phyloP scores from a whole-genome alignment of 2,888 invertebrate species.

The Deladenus siricidicola region DNA sequence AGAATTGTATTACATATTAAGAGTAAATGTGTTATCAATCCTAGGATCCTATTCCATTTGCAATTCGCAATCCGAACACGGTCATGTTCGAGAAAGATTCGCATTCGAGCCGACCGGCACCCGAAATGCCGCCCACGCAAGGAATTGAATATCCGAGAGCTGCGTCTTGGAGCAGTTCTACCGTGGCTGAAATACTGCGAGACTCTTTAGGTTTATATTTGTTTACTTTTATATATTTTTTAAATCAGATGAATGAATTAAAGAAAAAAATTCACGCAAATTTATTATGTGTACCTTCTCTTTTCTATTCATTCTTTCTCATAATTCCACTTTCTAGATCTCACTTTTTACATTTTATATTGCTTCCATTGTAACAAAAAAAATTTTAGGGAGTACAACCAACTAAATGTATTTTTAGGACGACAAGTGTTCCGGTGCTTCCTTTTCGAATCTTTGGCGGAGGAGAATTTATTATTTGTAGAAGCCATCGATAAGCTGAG shows the following conservation, averaged over 20 bases:
- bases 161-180: slow-evolving; percentile 45
- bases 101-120: slow-evolving; percentile 22
- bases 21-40: too few relatives aligned
- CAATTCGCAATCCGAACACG: slow-evolving; percentile 12
- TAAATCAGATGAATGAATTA: too few relatives aligned
- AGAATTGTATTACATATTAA: too few relatives aligned
- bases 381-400: background rate
- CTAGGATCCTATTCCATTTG: too few relatives aligned
- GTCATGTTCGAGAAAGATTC: slow-evolving; percentile 25
- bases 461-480: slow-evolving; percentile 49
- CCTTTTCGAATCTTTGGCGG: slow-evolving; percentile 46
- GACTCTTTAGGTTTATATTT: slow-evolving; percentile 42
- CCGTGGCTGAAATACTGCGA: slow-evolving; percentile 39
- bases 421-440: slow-evolving; percentile 49
- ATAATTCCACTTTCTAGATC: too few relatives aligned
- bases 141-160: slow-evolving; percentile 50
- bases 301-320: too few relatives aligned
- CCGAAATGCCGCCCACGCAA: slow-evolving; percentile 32
- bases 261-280: too few relatives aligned
- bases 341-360: too few relatives aligned
- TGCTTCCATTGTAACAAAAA: too few relatives aligned
- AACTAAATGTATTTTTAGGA: slow-evolving; percentile 25
- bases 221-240: too few relatives aligned
- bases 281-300: too few relatives aligned
- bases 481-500: slow-evolving; percentile 45